A percentile compares a stretch with the other conserved stretches of the same genome.
phyloP scores from a whole-genome alignment of 92 coral and sea anemone genomes.

The Zoanthus gigantus region DNA sequence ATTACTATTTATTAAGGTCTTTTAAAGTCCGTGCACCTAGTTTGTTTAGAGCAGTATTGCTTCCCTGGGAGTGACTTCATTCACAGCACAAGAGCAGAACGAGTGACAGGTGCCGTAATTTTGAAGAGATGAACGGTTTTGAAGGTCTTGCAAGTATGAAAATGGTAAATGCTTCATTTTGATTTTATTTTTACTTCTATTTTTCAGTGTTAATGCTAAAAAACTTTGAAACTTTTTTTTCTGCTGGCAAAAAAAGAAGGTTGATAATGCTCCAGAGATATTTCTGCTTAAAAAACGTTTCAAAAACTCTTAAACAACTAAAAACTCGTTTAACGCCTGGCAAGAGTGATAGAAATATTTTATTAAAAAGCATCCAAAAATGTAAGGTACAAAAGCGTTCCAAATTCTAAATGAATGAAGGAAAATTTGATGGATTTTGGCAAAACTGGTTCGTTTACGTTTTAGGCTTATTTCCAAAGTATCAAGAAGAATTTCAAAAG shows the following conservation, averaged over 20 bases:
- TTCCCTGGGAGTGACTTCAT: background rate
- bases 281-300: background rate
- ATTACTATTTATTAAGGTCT: slow-evolving; percentile 13
- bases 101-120: background rate
- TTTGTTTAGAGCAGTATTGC: background rate
- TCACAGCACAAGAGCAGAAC: background rate
- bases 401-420: background rate
- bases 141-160: slow-evolving; percentile 28
- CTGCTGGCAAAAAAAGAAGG: background rate
- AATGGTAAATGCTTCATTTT: slow-evolving; percentile 36
- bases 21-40: background rate
- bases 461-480: slow-evolving; percentile 17
- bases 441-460: background rate
- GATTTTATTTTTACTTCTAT: background rate
- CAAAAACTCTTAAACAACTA: slow-evolving; percentile 2
- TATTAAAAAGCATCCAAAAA: background rate
- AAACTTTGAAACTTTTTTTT: background rate
- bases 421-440: background rate
- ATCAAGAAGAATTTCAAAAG: background rate
- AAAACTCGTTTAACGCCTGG: background rate
- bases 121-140: slow-evolving; percentile 2
- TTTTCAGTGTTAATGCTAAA: background rate
- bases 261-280: background rate
- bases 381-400: background rate
- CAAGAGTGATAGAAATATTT: background rate